These are phyloP conservation scores for Agrochola lychnidis DNA, from an alignment of 2,888 invertebrate genomes.

Conservation along the genomic window DNA sequence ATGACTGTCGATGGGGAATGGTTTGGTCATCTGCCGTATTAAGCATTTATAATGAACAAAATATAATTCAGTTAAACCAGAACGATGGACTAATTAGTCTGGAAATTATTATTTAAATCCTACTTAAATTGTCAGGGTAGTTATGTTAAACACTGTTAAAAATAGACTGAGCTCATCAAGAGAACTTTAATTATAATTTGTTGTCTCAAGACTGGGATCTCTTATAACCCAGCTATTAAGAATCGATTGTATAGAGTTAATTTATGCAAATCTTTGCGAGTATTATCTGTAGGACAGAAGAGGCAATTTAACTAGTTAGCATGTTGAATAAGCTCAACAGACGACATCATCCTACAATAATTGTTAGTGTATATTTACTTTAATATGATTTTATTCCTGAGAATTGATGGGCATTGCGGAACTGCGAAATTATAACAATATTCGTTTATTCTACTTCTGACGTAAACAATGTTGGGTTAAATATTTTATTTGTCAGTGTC, in stretches of 20 bases:
- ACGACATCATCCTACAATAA: conserved; percentile 13
- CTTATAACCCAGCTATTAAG: conserved; percentile 35
- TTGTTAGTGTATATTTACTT: conserved; percentile 31
- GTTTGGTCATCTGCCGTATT: background rate
- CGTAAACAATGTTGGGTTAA: conserved; percentile 32
- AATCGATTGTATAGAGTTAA: conserved; percentile 51
- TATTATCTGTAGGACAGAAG: conserved; percentile 49
- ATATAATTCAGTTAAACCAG: background rate
- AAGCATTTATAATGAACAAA: background rate
- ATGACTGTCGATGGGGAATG: background rate
- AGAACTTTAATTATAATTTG: conserved; percentile 35
- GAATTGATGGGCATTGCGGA: conserved; percentile 20
- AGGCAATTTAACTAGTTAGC: conserved; percentile 57
- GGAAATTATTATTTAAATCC: conserved; percentile 22
- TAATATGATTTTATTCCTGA: conserved; percentile 39
- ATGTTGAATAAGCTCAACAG: conserved; percentile 39
- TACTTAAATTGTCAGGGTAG: conserved; percentile 15
- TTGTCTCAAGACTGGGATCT: conserved; percentile 18
- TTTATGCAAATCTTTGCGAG: conserved; percentile 58
- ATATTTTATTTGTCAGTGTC: conserved; percentile 46
- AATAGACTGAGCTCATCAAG: conserved; percentile 15
- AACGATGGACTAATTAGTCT: conserved; percentile 16
- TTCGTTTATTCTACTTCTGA: conserved; percentile 3
- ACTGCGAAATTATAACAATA: conserved; percentile 12
- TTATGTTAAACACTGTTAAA: conserved; percentile 28